Evolutionary conservation across 2,888 invertebrate species (phyloP).

Genomic region (Phytoseiulus persimilis): DNA sequence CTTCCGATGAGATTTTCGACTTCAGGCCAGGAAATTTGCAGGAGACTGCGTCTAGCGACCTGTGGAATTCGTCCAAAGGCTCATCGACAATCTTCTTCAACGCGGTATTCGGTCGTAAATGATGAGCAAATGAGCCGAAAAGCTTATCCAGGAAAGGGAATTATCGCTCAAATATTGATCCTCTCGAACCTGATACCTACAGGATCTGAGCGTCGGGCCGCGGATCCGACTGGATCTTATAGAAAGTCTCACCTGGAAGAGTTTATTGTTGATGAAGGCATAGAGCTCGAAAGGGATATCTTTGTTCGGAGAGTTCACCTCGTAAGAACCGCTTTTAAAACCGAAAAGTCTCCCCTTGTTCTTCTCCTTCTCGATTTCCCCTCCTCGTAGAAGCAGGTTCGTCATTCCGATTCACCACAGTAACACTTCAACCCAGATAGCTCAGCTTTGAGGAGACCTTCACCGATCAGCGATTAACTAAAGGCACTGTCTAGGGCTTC

Average conservation of each 20-base stretch:
- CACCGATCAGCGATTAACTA: too few species aligned
- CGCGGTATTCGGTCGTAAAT: too few species aligned
- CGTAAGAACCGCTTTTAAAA: neutral
- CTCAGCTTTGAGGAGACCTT: too few species aligned
- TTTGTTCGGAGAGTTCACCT: conserved; percentile 9
- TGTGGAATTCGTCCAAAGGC: neutral
- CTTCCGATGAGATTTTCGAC: conserved; percentile 15
- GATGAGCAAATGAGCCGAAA: too few species aligned
- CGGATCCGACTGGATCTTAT: too few species aligned
- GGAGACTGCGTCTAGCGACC: neutral
- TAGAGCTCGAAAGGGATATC: conserved; percentile 14
- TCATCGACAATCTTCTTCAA: neutral
- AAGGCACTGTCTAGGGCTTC: too few species aligned
- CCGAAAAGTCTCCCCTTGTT: neutral
- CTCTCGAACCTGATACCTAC: too few species aligned
- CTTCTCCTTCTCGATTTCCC: neutral
- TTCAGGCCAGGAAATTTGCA: conserved; percentile 14
- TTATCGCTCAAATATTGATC: too few species aligned
- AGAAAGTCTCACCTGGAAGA: conserved; percentile 20
- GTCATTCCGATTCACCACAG: neutral
- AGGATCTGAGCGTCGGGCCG: too few species aligned
- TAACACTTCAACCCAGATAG: neutral
- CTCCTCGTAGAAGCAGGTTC: neutral
- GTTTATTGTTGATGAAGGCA: conserved; percentile 16
- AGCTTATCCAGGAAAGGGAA: too few species aligned